Base-by-base conservation (phyloP, 2,113 vertebrate species). In the Lanius collurio region DNA sequence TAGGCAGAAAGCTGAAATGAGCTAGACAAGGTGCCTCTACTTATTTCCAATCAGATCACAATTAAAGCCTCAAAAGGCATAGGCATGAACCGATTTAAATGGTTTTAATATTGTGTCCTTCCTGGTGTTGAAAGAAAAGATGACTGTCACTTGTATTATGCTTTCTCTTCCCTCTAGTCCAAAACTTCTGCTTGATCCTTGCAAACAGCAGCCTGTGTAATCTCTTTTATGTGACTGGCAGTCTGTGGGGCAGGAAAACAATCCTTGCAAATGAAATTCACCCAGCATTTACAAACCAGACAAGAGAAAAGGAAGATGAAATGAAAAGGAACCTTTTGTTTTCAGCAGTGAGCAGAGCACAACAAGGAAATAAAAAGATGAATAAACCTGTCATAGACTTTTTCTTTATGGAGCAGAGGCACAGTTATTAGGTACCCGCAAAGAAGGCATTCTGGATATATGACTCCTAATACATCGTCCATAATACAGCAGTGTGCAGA, bases 321-420 rank as follows among this genome's bases (percentile, higher is more conserved):
- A 74, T 85, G 81, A 52, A 91, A 94, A 88, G 31, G n/a, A 70
- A 52, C 28, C 62, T 73, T 91, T 75, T 67, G 74, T 90, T 62
- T 82, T 63, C 63, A 93, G 73, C 56, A 77, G 74, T 67, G 82
- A 83, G 69, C 63, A 96, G 78, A 93, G 90, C 94, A 95, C 89
- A 92, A 93, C 26, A 92, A 95, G 94, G 77, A 97, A 96, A 97
- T 96, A 96, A 97, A 96, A 97, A 92, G 95, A 96, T 78, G 86
- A 97, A 96, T 96, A 96, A 96, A 94, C 70, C 96, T 95, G 92
- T 93, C 94, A 93, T 20, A 63, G 65, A 74, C 85, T 55, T 96
- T 95, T 97, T 96, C 83, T 97, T 96, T 97, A 96, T 91, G 26
- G 50, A 79, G 62, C 37, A 42, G 83, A 91, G 87, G 91, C 68